Conservation (phyloP, 2,113 vertebrate genomes). For the Platichthys flesus region DNA sequence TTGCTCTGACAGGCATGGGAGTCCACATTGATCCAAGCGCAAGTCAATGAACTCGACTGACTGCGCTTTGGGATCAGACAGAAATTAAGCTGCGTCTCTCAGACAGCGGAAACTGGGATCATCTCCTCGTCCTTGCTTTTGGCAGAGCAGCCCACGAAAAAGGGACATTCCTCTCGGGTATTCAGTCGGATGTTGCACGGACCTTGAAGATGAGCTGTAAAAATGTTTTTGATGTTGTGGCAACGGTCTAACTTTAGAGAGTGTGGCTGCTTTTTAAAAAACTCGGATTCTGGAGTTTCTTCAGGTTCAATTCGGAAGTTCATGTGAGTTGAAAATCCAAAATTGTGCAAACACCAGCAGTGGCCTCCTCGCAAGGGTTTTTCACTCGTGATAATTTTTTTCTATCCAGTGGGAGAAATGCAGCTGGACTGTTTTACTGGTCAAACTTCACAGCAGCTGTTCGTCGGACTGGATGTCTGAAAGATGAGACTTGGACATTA, state of each 20-base stretch:
- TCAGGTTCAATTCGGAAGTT: not conserved
- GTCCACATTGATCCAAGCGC: constrained; percentile 30
- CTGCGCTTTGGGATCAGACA: constrained; percentile 52
- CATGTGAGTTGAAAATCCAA: not conserved
- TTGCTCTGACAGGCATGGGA: constrained; percentile 30
- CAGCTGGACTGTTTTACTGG: constrained; percentile 54
- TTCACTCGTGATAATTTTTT: constrained; percentile 22
- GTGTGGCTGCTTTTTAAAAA: not conserved
- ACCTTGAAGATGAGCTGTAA: constrained; percentile 22
- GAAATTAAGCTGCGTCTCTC: constrained; percentile 49
- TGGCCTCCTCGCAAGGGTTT: not conserved
- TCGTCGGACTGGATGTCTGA: constrained; percentile 54
- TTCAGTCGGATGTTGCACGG: constrained; percentile 14
- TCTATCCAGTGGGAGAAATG: constrained; percentile 35
- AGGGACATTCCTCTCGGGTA: constrained; percentile 8
- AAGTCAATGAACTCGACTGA: constrained; percentile 53
- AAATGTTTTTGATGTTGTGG: not conserved
- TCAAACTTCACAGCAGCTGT: constrained; percentile 71
- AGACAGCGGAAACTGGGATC: constrained; percentile 50
- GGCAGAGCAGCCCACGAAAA: constrained; percentile 38
- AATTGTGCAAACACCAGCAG: constrained; percentile 6
- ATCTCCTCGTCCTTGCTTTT: constrained; percentile 22
- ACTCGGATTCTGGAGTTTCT: not conserved
- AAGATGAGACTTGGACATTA: constrained; percentile 68
- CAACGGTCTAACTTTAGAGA: constrained; percentile 17